Base-by-base conservation (phyloP, 2,113 vertebrate species). In the Dicerorhinus sumatrensis region DNA sequence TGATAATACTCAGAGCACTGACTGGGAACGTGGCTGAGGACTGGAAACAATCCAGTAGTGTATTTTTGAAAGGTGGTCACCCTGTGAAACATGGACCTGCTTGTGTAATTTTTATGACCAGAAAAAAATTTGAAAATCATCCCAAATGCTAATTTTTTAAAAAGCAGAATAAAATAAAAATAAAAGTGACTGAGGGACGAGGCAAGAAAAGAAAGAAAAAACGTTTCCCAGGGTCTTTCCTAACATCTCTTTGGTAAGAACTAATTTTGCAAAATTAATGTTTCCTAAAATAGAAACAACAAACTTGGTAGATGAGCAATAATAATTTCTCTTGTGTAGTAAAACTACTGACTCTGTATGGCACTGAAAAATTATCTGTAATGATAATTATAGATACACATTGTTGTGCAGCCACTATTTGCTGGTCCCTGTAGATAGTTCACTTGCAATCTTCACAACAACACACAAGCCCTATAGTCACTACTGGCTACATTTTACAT, bases 1-100 rank as follows among this genome's bases (percentile, higher is more conserved):
- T 95, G 97, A 79, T 89, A 91, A 94, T 85, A 62, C 82, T 83
- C 95, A 89, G 89, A 86, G 82, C 76, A 60, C 84, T 51, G 31
- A 20, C 84, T 72, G 84, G 89, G 92, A 85, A 79, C 4, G 1
- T 56, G 33, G 58, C 48, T 83, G 65, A 87, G 79, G 60, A 56
- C 70, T 84, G 88, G 95, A 91, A 77, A 85, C 2, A 58, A 54
- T 69, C 91, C 97, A 89, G 62, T 1, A 2, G 73, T 27, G 73
- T 69, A 80, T 70, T 95, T 97, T 16, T 63, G 89, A 96, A 96
- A 97, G 86, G 86, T 86, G 84, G 89, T 83, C 77, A 94, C 81
- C 70, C 93, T 73, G 63, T 84, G 98, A 94, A 91, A 96, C 54
- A 94, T 48, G 85, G 27, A 42, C 42, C 36, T 81, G 51, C 79